Base-by-base conservation (phyloP, 1,140 invertebrate species). In the Lepidostoma basale region DNA sequence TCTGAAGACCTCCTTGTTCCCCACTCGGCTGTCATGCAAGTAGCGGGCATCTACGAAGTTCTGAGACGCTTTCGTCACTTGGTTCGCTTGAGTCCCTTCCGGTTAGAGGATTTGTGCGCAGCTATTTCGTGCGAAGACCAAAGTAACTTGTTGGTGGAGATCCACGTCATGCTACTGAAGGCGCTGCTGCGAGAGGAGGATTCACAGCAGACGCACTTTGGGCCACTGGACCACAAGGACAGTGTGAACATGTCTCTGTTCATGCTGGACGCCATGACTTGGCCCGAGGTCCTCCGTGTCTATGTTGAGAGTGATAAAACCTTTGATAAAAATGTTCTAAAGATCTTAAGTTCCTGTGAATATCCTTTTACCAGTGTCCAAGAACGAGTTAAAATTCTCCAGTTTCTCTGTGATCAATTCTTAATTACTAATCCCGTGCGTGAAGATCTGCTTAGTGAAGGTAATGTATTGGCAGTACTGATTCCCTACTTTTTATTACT, bases 71-170 rank as follows among this genome's bases (percentile, higher is more conserved):
- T 98, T 79, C 86, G 93, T 72, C 92, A 91, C 74, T 86, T 96
- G 69, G 89, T 98, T 5, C 86, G 96, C 60, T 82, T 99, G 3
- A 96, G 96, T 12, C 95, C 95, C 45, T 98, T 98, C 81, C 88
- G 94, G 68, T 91, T 98, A 79, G 97, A 98, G 85, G 96, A 98
- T 80, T 94, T 98, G 77, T 96, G 95, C 85, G 92, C 94, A 6
- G 92, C 94, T 28, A 76, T 98, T n/a, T 85, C 90, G 59, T 92
- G 90, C 76, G 93, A 98, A 75, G 96, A 98, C 79, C 94, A 97
- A 78, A 95, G 90, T 73, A 90, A 89, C 77, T 80, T 99, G 28
- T 80, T 98, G 6, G 90, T 92, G 12, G 97, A 99, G 83, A 89
- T 97, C 73, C 96, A 98, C 78, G 92, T 97, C 65, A 91, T 91